Conservation (phyloP, 2,888 invertebrate genomes). For the Chalcosyrphus nemorum region DNA sequence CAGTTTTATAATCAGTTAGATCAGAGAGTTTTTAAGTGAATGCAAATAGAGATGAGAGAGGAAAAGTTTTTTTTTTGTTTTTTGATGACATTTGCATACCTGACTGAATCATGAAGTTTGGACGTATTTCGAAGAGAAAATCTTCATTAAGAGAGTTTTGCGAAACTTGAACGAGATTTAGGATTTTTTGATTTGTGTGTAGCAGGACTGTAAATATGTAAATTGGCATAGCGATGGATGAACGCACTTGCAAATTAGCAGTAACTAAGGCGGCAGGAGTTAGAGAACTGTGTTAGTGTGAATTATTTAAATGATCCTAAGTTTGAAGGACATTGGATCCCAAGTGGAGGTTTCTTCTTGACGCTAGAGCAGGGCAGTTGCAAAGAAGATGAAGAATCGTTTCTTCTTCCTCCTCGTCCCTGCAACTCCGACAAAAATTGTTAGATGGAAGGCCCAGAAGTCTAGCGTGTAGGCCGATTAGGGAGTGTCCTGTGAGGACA, state of each 20-base stretch:
- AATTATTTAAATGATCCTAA: not conserved
- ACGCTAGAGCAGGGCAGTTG: too few relatives aligned
- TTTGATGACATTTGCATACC: conserved; percentile 53
- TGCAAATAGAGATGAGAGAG: conserved; percentile 46
- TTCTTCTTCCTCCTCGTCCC: too few relatives aligned
- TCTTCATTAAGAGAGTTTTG: conserved; percentile 4
- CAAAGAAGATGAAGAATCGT: too few relatives aligned
- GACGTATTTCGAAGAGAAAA: not conserved
- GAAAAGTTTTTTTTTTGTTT: conserved; percentile 48
- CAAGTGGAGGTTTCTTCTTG: not conserved
- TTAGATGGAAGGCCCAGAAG: too few relatives aligned
- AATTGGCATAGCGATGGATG: conserved; percentile 16
- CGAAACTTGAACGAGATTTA: not conserved
- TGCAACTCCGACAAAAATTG: too few relatives aligned
- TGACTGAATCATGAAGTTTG: conserved; percentile 29
- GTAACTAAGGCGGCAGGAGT: not conserved
- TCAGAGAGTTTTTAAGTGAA: conserved; percentile 55
- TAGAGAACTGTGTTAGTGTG: not conserved
- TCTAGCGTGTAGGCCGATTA: too few relatives aligned
- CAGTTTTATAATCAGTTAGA: conserved; percentile 52
- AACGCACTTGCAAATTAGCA: conserved; percentile 30
- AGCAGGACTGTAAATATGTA: conserved; percentile 2
- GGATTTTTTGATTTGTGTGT: not conserved
- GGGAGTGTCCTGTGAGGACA: too few relatives aligned
- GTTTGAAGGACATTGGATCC: not conserved